phyloP scores from a whole-genome alignment of 2,888 invertebrate species.

The Torymus texanus region DNA sequence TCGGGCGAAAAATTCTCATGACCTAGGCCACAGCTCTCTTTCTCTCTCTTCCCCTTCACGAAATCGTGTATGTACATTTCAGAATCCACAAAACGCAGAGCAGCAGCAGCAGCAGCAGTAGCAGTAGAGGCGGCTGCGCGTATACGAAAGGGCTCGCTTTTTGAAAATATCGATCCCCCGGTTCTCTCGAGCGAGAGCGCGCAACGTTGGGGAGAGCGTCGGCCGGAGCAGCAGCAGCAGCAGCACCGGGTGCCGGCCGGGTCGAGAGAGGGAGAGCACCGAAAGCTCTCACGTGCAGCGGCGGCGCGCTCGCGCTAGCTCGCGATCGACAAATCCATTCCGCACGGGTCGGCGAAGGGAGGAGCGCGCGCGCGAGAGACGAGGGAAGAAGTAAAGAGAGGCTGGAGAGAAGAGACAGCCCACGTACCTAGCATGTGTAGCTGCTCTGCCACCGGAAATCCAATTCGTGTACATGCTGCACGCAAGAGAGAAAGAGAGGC shows the following conservation, averaged over 20 bases:
- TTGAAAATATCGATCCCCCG: slow-evolving; percentile 55
- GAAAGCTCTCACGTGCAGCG: slow-evolving; percentile 22
- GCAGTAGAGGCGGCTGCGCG: too few relatives aligned
- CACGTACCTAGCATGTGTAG: too few relatives aligned
- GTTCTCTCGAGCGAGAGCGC: background rate
- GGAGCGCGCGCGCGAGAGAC: background rate
- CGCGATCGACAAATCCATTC: slow-evolving; percentile 20
- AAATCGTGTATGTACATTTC: too few relatives aligned
- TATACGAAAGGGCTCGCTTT: slow-evolving; percentile 33
- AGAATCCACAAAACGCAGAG: too few relatives aligned
- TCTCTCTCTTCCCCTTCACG: too few relatives aligned
- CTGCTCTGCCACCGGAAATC: too few relatives aligned
- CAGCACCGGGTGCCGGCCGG: slow-evolving; percentile 23
- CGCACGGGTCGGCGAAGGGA: background rate
- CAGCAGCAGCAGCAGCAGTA: too few relatives aligned
- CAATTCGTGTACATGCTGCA: too few relatives aligned
- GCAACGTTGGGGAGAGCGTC: slow-evolving; percentile 9
- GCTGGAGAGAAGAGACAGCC: background rate
- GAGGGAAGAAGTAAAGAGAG: background rate
- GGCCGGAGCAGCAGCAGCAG: slow-evolving; percentile 5
- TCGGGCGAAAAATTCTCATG: slow-evolving; percentile 18
- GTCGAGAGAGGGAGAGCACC: slow-evolving; percentile 22
- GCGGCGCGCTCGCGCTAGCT: background rate
- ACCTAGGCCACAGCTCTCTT: background rate
- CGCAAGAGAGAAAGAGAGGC: too few relatives aligned